Percentiles rank a stretch among this genome's conserved stretches.
phyloP scores from a whole-genome alignment of 2,797 vertebrate genomes.

The Dendrocincla fuliginosa region DNA sequence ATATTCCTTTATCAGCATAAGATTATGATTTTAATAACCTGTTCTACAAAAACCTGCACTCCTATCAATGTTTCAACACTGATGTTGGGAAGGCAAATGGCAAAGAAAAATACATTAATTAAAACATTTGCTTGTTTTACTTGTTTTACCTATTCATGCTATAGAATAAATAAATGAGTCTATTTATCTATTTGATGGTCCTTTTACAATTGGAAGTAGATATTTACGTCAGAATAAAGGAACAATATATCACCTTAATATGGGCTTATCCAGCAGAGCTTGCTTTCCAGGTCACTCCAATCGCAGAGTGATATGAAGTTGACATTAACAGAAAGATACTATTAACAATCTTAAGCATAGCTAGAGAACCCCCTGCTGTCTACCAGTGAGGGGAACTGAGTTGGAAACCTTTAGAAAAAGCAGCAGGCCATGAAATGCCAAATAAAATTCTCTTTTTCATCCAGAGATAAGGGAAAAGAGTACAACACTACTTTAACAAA shows the following conservation, averaged over 20 bases:
- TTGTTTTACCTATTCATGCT: neutral
- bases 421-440: slow-evolving; percentile 73
- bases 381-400: slow-evolving; percentile 65
- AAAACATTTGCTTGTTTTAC: neutral
- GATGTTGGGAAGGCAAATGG: neutral
- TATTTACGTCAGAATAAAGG: neutral
- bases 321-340: slow-evolving; percentile 76
- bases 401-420: slow-evolving; percentile 70
- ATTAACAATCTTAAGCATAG: slow-evolving; percentile 69
- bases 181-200: neutral
- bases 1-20: neutral
- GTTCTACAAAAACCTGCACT: neutral
- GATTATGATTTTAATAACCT: neutral
- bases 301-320: slow-evolving; percentile 73
- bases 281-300: slow-evolving; percentile 64
- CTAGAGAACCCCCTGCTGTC: slow-evolving; percentile 71
- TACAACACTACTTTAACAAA: slow-evolving; percentile 21
- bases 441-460: slow-evolving; percentile 52
- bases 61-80: neutral
- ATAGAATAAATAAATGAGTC: neutral
- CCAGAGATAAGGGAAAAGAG: slow-evolving; percentile 28
- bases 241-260: neutral
- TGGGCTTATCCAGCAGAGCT: neutral
- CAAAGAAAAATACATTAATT: neutral
- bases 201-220: neutral